Evolutionary conservation across 2,113 vertebrate species (phyloP).

Genomic region (Nothobranchius kuhntae): DNA sequence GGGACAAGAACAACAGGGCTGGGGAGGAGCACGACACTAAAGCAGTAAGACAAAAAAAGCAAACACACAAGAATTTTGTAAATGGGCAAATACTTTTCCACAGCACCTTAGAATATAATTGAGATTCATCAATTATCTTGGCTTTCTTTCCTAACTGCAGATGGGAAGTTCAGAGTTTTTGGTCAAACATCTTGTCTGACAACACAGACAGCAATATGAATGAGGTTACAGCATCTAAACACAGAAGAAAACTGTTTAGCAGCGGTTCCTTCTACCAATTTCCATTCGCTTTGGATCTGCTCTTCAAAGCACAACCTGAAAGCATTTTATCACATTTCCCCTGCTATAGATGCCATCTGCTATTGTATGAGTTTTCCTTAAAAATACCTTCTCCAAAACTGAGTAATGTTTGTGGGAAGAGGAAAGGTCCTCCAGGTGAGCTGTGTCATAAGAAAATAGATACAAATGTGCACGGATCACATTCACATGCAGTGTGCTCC

Average conservation of each 20-base stretch:
- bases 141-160: not conserved
- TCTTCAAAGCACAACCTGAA: constrained; percentile 2
- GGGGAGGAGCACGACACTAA: no score
- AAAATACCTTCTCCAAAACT: constrained; percentile 1
- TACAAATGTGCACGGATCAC: constrained; percentile 60
- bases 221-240: not conserved
- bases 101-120: no score
- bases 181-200: not conserved
- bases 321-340: not conserved
- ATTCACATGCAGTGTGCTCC: constrained; percentile 35
- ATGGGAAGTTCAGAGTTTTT: not conserved
- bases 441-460: constrained; percentile 52
- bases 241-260: not conserved
- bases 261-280: constrained; percentile 9
- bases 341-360: constrained; percentile 24
- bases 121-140: not conserved
- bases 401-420: constrained; percentile 15
- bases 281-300: constrained; percentile 18
- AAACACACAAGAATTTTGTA: no score
- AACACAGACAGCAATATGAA: not conserved
- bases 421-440: constrained; percentile 38
- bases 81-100: no score
- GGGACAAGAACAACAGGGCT: no score
- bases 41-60: no score
- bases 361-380: not conserved